These are phyloP conservation scores for Clistopyga incitator DNA, from an alignment of 2,888 invertebrate species.

Conservation along the genomic window DNA sequence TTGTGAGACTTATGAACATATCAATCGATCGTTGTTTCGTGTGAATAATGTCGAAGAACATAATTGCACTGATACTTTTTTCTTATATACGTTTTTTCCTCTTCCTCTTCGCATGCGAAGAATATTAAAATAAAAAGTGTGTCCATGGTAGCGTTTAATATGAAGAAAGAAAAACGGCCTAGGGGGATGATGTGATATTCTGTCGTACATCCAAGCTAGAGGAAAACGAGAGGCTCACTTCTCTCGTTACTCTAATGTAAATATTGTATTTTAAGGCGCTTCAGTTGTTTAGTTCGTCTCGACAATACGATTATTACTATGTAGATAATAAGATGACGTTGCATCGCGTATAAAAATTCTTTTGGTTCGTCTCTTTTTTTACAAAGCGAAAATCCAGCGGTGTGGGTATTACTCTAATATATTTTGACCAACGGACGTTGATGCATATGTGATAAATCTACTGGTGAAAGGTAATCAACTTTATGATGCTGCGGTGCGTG, in stretches of 20 bases:
- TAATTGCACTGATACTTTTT: neutral
- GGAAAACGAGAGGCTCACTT: conserved; percentile 19
- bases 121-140: too few relatives aligned
- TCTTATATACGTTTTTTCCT: too few relatives aligned
- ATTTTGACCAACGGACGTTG: conserved; percentile 70
- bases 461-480: conserved; percentile 39
- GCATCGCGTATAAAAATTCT: conserved; percentile 60
- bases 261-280: conserved; percentile 77
- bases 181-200: conserved; percentile 52
- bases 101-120: too few relatives aligned
- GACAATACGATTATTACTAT: conserved; percentile 75
- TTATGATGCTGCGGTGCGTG: conserved; percentile 29
- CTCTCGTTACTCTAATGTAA: conserved; percentile 70
- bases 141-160: conserved; percentile 35
- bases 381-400: conserved; percentile 51
- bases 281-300: conserved; percentile 78
- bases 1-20: conserved; percentile 57
- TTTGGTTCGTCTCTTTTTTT: conserved; percentile 50
- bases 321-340: conserved; percentile 59
- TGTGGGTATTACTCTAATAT: conserved; percentile 64
- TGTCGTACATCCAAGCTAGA: conserved; percentile 43
- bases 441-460: conserved; percentile 65
- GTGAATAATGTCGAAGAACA: conserved; percentile 19
- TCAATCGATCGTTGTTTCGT: conserved; percentile 55
- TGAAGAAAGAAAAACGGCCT: conserved; percentile 42